Evolutionary conservation across 2,113 vertebrate genomes (phyloP).

Genomic region (Cyanistes caeruleus): DNA sequence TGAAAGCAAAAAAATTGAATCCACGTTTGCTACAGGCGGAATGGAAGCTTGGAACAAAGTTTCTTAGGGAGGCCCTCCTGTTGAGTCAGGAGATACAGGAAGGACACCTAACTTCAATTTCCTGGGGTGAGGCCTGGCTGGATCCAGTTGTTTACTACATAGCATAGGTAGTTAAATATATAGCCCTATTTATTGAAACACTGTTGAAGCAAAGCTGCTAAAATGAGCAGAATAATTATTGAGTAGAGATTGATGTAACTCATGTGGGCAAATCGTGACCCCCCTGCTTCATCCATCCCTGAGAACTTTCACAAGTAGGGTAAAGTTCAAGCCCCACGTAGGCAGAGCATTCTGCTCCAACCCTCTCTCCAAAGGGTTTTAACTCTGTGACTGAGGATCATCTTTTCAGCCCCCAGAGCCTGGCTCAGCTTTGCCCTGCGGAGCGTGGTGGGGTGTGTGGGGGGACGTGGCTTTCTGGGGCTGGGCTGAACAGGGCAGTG

Average conservation of each 20-base stretch:
- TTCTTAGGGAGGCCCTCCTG: neutral
- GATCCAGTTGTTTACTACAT: neutral
- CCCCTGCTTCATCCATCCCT: neutral
- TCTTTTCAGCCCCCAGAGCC: neutral
- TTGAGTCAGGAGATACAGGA: neutral
- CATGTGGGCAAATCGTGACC: fast-evolving
- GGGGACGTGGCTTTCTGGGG: fast-evolving
- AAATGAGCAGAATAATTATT: neutral
- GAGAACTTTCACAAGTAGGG: neutral
- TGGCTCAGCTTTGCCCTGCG: neutral
- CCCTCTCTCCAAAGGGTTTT: neutral
- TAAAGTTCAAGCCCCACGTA: neutral
- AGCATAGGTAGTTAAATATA: neutral
- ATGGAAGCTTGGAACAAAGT: neutral
- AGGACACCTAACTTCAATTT: fast-evolving
- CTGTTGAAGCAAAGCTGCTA: neutral
- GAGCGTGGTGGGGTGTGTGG: fast-evolving
- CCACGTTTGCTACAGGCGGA: fast-evolving
- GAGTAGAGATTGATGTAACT: neutral
- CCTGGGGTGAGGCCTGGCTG: neutral
- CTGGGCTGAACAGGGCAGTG: too few relatives aligned
- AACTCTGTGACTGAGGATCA: neutral
- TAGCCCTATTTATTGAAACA: neutral
- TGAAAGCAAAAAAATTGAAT: neutral
- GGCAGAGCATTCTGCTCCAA: neutral